Base-by-base conservation (phyloP, 2,888 invertebrate species). In the Ichneumoninae sp. region DNA sequence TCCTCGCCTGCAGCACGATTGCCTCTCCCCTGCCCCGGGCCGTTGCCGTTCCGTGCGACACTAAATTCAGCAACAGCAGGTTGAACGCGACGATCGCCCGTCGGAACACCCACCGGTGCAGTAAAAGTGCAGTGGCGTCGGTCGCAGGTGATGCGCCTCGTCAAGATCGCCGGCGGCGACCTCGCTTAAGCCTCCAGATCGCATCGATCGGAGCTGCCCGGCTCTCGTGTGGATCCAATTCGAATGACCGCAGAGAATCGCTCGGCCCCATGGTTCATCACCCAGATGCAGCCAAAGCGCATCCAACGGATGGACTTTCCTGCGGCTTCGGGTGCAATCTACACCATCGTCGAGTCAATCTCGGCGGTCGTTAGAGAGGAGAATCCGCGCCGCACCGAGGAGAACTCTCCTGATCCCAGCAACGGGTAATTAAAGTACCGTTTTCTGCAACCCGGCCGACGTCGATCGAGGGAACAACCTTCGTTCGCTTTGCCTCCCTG, bases 351-450 rank as follows among this genome's bases (percentile, higher is more conserved):
- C 22, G 7, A 50, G 60, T 78, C 47, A 65, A 79, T 79, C 79
- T 78, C 7, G 30, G 4, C 22, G 44, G 44, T 57, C 54, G 57
- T 74, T 47, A 22, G 47, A 50, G 54, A 57, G 13, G 19, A 60
- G 68, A 19, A 19, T n/a, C n/a, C 33, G 16, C 72, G 54, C 10
- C 52, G 60, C 68, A 50, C 3, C 69, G 60, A 50, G 36, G 33
- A 40, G 69, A 62, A 70, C 69, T 75, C 60, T 62, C 19, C 52
- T 16, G 68, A 80, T 80, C 68, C 57, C 60, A n/a, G 26, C 19
- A 70, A 22, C 66, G 60, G 26, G 69, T 19, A 69, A 81, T 81
- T 70, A 62, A 75, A 75, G 69, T 81, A 81, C 80, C 75, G 80
- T 81, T 75, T 40, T 26, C 50, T 16, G n/a, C 33, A 16, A 75